Conservation (phyloP, 92 coral and sea anemone genomes). For the Anthopleura xanthogrammica region DNA sequence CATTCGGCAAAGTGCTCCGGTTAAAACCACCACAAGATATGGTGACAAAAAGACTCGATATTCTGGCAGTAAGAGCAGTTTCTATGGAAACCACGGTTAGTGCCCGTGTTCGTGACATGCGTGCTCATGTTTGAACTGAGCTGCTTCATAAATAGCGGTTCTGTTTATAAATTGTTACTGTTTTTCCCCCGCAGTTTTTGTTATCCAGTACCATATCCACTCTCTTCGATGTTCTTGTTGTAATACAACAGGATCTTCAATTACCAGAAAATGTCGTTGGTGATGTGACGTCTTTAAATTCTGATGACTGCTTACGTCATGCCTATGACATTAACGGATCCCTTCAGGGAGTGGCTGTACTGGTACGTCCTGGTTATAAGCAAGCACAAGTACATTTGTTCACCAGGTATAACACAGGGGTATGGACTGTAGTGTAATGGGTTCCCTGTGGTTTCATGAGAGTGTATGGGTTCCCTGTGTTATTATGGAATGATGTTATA, state of each 20-base stretch:
- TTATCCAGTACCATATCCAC: conserved; percentile 4
- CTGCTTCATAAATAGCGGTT: not conserved
- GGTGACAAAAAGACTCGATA: conserved; percentile 36
- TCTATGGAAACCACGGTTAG: conserved; percentile 63
- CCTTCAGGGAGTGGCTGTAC: conserved; percentile 39
- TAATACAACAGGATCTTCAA: not conserved
- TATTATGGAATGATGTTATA: too few species aligned
- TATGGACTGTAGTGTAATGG: too few species aligned
- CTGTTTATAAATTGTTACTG: not conserved
- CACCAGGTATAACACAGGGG: conserved; percentile 26
- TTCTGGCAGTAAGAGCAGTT: conserved; percentile 53
- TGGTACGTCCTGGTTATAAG: conserved; percentile 31
- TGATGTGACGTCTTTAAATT: conserved; percentile 24
- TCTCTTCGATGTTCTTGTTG: not conserved
- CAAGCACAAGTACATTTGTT: conserved; percentile 27
- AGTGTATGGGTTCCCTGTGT: too few species aligned
- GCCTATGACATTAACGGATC: conserved; percentile 24
- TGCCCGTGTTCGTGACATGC: not conserved
- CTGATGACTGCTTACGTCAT: conserved; percentile 26
- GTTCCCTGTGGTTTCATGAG: too few species aligned
- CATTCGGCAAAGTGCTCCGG: too few species aligned
- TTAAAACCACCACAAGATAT: conserved; percentile 11
- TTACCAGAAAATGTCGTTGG: conserved; percentile 24
- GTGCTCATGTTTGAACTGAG: too few species aligned
- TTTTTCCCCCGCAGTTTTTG: not conserved